Conservation (phyloP, 1,140 invertebrate species). For the Nasonia longicornis region DNA sequence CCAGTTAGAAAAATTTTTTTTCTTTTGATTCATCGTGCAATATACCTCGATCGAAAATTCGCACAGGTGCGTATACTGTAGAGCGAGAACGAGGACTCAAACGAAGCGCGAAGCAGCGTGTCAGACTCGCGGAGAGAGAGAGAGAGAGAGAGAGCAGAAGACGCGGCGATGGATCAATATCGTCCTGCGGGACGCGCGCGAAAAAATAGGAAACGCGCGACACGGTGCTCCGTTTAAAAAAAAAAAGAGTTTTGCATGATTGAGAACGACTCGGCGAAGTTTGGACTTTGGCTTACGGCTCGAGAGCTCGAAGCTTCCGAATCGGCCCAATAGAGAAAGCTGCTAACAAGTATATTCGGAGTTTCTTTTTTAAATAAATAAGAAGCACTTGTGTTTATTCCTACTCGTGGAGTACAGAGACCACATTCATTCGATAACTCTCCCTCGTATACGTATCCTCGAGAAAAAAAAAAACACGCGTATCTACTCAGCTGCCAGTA, state of each 20-base stretch:
- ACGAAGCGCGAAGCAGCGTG: neutral
- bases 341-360: too few species aligned
- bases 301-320: too few species aligned
- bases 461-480: neutral
- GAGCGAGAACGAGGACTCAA: neutral
- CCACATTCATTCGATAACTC: neutral
- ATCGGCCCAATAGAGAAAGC: too few species aligned
- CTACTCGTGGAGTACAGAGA: too few species aligned
- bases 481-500: neutral
- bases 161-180: constrained; percentile 26
- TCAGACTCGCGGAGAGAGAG: neutral
- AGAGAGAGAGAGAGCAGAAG: neutral
- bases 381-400: too few species aligned
- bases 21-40: too few species aligned
- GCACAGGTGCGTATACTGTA: neutral
- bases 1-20: too few species aligned
- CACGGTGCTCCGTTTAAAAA: too few species aligned
- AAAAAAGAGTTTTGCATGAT: too few species aligned
- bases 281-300: too few species aligned
- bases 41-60: neutral
- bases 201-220: constrained; percentile 1
- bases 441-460: neutral
- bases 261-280: too few species aligned
- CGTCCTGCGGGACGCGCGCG: constrained; percentile 2
- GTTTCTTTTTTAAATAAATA: too few species aligned